These are phyloP conservation scores for Ischnura elegans DNA, from an alignment of 2,888 invertebrate genomes.

Conservation along the genomic window DNA sequence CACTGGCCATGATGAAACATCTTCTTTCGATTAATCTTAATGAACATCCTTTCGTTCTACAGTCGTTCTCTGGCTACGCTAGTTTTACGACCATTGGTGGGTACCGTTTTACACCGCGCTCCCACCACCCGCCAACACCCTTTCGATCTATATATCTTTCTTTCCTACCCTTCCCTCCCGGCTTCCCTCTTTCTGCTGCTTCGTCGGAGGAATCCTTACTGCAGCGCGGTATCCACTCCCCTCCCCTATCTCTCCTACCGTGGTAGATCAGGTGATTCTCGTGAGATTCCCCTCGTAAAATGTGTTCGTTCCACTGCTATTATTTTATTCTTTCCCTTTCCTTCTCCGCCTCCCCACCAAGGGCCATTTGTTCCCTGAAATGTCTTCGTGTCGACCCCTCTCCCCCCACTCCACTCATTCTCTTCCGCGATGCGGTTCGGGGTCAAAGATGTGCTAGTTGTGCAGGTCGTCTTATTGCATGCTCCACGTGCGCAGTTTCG, in stretches of 20 bases:
- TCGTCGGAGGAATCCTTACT: background rate
- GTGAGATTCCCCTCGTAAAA: background rate
- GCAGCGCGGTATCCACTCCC: background rate
- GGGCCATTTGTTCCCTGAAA: background rate
- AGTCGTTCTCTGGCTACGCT: too few relatives aligned
- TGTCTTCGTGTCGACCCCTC: background rate
- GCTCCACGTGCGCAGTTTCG: background rate
- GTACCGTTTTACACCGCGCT: background rate
- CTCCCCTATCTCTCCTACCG: background rate
- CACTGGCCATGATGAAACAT: too few relatives aligned
- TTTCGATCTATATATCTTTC: background rate
- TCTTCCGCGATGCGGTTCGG: background rate
- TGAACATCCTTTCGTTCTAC: too few relatives aligned
- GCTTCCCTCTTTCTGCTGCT: background rate
- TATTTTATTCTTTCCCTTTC: background rate
- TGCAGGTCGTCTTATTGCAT: background rate
- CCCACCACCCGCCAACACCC: background rate
- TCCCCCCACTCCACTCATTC: background rate
- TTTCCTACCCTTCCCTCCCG: background rate
- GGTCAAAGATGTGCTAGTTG: background rate
- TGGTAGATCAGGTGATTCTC: background rate
- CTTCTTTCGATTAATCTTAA: too few relatives aligned
- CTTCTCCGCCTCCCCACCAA: background rate
- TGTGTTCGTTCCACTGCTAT: background rate
- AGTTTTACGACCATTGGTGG: too few relatives aligned